Conservation (phyloP, 2,888 invertebrate genomes). For the Thera britannica region DNA sequence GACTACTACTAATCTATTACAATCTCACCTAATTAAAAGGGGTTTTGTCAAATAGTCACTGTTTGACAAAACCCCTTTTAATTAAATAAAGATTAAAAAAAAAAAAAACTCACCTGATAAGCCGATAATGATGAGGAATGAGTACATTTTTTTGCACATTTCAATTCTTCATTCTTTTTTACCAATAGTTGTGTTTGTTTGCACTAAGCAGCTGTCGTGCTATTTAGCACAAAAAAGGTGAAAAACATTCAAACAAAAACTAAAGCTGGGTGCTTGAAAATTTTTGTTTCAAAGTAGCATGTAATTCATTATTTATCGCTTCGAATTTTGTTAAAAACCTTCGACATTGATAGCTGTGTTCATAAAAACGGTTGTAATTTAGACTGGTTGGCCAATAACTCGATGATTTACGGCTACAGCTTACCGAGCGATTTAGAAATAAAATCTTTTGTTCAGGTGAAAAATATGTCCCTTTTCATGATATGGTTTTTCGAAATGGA, state of each 20-base stretch:
- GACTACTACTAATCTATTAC: not conserved
- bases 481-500: conserved; percentile 14
- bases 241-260: not conserved
- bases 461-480: conserved; percentile 24
- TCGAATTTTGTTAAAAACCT: conserved; percentile 17
- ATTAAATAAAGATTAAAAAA: no score
- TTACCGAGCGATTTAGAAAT: conserved; percentile 27
- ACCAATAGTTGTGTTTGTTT: not conserved
- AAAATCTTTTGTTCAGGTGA: conserved; percentile 24
- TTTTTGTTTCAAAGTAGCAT: not conserved
- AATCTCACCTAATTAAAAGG: no score
- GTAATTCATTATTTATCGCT: not conserved
- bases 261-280: not conserved
- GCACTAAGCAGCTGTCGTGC: no score
- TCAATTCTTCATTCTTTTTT: no score
- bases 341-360: conserved; percentile 19
- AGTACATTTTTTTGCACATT: no score
- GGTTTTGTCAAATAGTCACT: no score
- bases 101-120: no score
- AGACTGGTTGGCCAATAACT: conserved; percentile 27
- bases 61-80: no score
- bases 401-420: conserved; percentile 24
- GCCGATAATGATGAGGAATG: no score
- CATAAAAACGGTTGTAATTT: conserved; percentile 29
- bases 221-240: not conserved